These are phyloP conservation scores for Pterocles orientalis DNA, from an alignment of 2,113 vertebrate species.

Conservation along the genomic window DNA sequence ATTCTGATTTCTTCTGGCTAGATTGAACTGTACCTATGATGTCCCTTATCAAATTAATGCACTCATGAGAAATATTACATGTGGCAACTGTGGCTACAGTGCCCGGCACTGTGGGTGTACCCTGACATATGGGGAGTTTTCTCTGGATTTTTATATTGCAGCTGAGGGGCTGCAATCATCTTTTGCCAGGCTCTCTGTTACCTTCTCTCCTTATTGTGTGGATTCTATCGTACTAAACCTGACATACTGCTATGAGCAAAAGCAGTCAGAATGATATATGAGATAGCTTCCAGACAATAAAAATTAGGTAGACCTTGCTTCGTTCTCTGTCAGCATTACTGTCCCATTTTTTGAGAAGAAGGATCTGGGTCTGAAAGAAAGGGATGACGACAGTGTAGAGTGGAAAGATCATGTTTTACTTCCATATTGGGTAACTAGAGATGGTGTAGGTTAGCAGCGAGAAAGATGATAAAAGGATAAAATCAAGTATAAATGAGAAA, in stretches of 20 bases:
- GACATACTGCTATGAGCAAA: background rate
- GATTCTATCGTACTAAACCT: background rate
- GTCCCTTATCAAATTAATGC: background rate
- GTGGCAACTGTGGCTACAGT: background rate
- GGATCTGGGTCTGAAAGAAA: background rate
- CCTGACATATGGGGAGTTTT: background rate
- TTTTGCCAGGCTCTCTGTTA: background rate
- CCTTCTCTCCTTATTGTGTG: background rate
- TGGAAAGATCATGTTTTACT: background rate
- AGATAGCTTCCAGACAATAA: background rate
- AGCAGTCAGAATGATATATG: background rate
- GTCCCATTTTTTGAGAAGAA: background rate
- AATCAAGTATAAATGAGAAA: slow-evolving; percentile 12
- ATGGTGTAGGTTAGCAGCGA: background rate
- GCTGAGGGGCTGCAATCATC: background rate
- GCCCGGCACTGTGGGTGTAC: too few species aligned
- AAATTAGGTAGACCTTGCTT: background rate
- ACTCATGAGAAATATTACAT: background rate
- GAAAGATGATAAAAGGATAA: background rate
- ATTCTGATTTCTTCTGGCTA: background rate
- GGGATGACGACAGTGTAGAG: background rate
- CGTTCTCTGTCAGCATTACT: background rate
- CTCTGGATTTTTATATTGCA: background rate
- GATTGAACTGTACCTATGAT: background rate
- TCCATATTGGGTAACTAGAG: background rate